These are phyloP conservation scores for Galeopterus variegatus DNA, from an alignment of 2,113 vertebrate species.

Conservation along the genomic window DNA sequence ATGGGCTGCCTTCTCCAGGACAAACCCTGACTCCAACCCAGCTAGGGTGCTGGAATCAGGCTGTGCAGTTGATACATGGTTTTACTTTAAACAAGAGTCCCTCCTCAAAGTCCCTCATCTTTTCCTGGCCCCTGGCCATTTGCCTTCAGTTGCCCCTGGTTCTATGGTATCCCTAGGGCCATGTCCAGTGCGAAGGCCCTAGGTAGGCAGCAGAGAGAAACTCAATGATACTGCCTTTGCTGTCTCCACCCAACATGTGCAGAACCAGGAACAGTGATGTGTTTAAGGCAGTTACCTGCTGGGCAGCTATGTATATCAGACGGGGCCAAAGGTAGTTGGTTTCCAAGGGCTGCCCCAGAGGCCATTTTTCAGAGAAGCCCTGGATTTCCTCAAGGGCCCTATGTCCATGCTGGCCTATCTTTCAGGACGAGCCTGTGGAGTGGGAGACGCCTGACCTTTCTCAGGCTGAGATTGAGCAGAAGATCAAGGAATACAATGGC, in stretches of 20 bases:
- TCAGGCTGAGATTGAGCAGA: slow-evolving; percentile 93
- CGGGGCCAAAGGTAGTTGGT: not conserved
- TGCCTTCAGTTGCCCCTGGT: not conserved
- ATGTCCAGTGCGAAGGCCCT: not conserved
- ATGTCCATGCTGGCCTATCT: not conserved
- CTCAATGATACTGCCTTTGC: slow-evolving; percentile 12
- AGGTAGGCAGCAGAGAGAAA: not conserved
- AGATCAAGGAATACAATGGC: slow-evolving; percentile 96
- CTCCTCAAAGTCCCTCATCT: not conserved
- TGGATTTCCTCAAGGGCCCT: slow-evolving; percentile 15
- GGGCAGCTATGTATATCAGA: not conserved
- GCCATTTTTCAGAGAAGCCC: not conserved
- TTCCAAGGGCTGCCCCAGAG: slow-evolving; percentile 20
- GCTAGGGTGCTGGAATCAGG: not conserved
- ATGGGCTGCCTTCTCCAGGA: slow-evolving; percentile 4
- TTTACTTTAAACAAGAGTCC: not conserved
- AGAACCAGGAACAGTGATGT: not conserved
- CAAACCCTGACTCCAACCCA: not conserved
- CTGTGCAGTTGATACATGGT: not conserved
- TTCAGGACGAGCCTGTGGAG: slow-evolving; percentile 94
- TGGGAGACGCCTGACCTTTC: slow-evolving; percentile 92
- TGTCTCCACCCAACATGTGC: not conserved
- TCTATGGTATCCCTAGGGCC: not conserved
- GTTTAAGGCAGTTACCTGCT: not conserved
- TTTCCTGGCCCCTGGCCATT: not conserved